Evolutionary conservation across 1,140 invertebrate species (phyloP).

Genomic region (Drosophila chauvacae): DNA sequence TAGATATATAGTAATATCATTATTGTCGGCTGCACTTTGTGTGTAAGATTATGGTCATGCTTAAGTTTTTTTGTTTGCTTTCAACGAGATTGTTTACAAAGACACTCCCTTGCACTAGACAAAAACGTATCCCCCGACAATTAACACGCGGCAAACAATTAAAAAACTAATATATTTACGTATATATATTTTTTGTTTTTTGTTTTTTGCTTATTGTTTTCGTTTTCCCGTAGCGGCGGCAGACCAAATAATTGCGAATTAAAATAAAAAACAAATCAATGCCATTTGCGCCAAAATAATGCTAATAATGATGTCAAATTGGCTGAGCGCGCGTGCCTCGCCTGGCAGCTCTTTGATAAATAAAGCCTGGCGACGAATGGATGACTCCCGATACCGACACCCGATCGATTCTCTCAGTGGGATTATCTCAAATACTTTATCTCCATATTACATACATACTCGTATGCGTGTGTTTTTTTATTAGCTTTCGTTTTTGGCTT

Average conservation of each 20-base stretch:
- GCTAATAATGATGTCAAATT: constrained; percentile 75
- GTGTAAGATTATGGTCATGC: constrained; percentile 59
- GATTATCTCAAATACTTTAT: constrained; percentile 33
- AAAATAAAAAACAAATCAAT: constrained; percentile 78
- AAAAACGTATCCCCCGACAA: constrained; percentile 27
- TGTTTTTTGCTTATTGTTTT: constrained; percentile 2
- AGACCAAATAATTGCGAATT: constrained; percentile 53
- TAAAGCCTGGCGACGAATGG: not conserved
- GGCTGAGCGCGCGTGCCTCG: constrained; percentile 37
- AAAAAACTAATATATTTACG: constrained; percentile 52
- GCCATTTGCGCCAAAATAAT: constrained; percentile 67
- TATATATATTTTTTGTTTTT: not conserved
- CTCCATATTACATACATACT: constrained; percentile 11
- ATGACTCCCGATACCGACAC: not conserved
- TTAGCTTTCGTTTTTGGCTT: constrained; percentile 74
- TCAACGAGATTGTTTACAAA: not conserved
- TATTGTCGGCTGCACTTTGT: constrained; percentile 65
- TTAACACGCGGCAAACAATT: constrained; percentile 56
- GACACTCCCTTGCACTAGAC: not conserved
- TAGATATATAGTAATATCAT: not conserved
- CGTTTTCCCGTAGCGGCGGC: constrained; percentile 18
- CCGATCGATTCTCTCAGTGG: not conserved
- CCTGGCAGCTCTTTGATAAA: not conserved
- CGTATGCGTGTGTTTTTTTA: constrained; percentile 36
- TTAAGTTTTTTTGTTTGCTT: constrained; percentile 28